These are phyloP conservation scores for Sebastes baramenuke DNA, from an alignment of 2,797 vertebrate species.

Conservation along the genomic window DNA sequence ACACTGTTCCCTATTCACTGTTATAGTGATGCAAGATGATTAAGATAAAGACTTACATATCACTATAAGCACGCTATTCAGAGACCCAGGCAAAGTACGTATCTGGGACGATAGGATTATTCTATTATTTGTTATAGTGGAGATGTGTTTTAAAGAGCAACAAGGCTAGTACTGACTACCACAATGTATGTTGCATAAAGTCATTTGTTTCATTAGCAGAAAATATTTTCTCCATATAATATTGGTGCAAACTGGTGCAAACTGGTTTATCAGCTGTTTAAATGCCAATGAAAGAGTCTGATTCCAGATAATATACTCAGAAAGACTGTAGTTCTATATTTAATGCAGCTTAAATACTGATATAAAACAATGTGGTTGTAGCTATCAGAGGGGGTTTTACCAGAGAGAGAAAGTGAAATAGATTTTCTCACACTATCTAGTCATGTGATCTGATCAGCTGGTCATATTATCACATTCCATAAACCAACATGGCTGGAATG, in stretches of 20 bases:
- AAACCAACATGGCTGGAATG: conserved; percentile 9
- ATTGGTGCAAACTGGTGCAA: background rate
- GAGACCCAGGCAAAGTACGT: background rate
- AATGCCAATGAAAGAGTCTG: background rate
- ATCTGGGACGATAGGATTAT: background rate
- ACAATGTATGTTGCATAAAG: background rate
- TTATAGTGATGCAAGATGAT: background rate
- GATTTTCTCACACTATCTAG: conserved; percentile 30
- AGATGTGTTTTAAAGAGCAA: background rate
- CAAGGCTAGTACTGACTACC: background rate
- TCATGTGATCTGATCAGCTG: conserved; percentile 59
- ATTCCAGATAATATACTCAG: background rate
- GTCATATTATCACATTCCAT: conserved; percentile 69
- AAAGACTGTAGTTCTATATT: background rate
- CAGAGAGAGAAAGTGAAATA: conserved; percentile 27
- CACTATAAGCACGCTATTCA: no score
- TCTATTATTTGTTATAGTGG: background rate
- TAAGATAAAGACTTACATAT: background rate
- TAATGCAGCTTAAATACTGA: background rate
- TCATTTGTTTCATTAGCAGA: background rate
- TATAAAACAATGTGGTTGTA: background rate
- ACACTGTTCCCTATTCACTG: background rate
- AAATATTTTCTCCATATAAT: background rate
- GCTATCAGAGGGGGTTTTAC: background rate
- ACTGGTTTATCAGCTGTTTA: background rate